A percentile compares a stretch with the other conserved stretches of the same genome.
phyloP scores from a whole-genome alignment of 2,888 invertebrate genomes.

The Lampropteryx suffumata region DNA sequence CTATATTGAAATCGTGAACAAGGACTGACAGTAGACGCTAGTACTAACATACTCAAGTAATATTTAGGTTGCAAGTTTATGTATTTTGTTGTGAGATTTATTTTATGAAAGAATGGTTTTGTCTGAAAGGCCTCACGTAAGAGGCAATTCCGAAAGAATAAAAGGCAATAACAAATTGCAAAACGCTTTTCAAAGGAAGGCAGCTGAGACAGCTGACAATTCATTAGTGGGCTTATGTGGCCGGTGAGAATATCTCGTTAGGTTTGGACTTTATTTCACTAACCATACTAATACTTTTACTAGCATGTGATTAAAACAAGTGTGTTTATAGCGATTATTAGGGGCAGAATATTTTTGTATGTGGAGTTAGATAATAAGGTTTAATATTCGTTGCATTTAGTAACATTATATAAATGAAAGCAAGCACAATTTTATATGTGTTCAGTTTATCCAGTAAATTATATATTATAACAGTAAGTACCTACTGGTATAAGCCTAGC shows the following conservation, averaged over 20 bases:
- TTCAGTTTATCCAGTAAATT: background rate
- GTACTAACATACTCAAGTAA: slow-evolving; percentile 36
- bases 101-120: background rate
- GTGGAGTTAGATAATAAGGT: slow-evolving; percentile 64
- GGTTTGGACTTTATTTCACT: slow-evolving; percentile 39
- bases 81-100: slow-evolving; percentile 28
- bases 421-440: slow-evolving; percentile 36
- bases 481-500: too few relatives aligned
- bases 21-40: slow-evolving; percentile 55
- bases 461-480: too few relatives aligned
- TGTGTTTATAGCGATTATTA: slow-evolving; percentile 72
- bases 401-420: slow-evolving; percentile 26
- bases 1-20: slow-evolving; percentile 66
- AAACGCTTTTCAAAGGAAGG: slow-evolving; percentile 23
- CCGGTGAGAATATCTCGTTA: slow-evolving; percentile 31
- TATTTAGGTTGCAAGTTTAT: slow-evolving; percentile 33
- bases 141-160: background rate
- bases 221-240: slow-evolving; percentile 40
- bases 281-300: slow-evolving; percentile 42
- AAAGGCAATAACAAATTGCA: too few relatives aligned
- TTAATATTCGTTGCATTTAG: slow-evolving; percentile 62
- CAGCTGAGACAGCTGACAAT: slow-evolving; percentile 46
- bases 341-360: slow-evolving; percentile 79
- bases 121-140: background rate
- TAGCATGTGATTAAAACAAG: slow-evolving; percentile 52